Evolutionary conservation across 2,888 invertebrate genomes (phyloP).

Genomic region (Eristalis tenax): DNA sequence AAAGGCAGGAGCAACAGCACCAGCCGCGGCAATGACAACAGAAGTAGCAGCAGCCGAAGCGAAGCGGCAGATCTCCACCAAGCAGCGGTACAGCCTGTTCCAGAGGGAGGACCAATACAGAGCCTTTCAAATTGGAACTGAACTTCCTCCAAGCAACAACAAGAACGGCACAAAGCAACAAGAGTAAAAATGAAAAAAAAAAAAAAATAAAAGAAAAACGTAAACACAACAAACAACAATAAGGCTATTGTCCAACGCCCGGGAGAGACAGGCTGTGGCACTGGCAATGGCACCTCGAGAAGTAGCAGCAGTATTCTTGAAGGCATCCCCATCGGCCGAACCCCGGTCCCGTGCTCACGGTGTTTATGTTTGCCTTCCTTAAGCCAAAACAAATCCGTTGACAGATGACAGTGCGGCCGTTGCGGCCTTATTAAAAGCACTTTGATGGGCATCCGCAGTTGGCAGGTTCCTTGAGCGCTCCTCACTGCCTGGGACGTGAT

Average conservation of each 20-base stretch:
- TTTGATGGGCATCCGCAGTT: conserved; percentile 65
- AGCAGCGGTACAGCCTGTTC: background rate
- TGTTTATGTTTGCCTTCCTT: conserved; percentile 53
- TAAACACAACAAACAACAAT: conserved; percentile 47
- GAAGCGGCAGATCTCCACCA: background rate
- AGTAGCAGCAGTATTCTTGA: conserved; percentile 21
- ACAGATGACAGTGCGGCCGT: conserved; percentile 63
- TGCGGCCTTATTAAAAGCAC: conserved; percentile 66
- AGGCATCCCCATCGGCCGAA: background rate
- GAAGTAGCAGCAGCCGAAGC: background rate
- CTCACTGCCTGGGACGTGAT: conserved; percentile 36
- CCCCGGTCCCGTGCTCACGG: background rate
- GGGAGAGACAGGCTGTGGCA: conserved; percentile 7
- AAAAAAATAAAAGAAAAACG: conserved; percentile 15
- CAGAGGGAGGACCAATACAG: conserved; percentile 12
- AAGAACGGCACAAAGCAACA: background rate
- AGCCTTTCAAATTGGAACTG: conserved; percentile 33
- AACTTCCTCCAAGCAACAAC: conserved; percentile 24
- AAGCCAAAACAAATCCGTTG: conserved; percentile 65
- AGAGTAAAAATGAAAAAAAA: background rate
- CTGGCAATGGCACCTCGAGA: conserved; percentile 51
- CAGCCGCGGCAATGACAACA: background rate
- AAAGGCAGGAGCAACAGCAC: conserved; percentile 27
- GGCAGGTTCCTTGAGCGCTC: conserved; percentile 56
- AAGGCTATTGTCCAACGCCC: conserved; percentile 58